Evolutionary conservation across 2,888 invertebrate species (phyloP).

Genomic region (Drosophila lacicola): DNA sequence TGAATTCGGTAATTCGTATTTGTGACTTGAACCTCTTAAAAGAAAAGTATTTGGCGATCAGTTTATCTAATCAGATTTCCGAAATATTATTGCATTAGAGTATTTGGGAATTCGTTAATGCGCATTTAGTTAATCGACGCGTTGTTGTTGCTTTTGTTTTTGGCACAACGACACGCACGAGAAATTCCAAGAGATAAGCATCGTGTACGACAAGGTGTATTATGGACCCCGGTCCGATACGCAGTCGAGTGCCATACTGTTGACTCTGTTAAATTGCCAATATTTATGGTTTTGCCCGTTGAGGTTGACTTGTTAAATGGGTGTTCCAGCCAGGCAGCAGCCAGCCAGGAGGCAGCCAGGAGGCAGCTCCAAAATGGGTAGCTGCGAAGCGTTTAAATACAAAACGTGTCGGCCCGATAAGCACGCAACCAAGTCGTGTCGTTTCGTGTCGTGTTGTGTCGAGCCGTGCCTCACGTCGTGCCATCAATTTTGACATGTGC

Average conservation of each 20-base stretch:
- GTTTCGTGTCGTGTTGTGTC: constrained; percentile 15
- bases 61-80: neutral
- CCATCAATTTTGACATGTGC: constrained; percentile 71
- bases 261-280: constrained; percentile 81
- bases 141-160: constrained; percentile 56
- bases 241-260: constrained; percentile 77
- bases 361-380: constrained; percentile 60
- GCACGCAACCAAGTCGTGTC: constrained; percentile 40
- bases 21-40: neutral
- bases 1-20: neutral
- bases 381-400: constrained; percentile 78
- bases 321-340: constrained; percentile 72
- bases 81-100: neutral
- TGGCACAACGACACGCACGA: constrained; percentile 82
- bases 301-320: constrained; percentile 85
- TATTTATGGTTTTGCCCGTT: constrained; percentile 85
- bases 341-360: constrained; percentile 19
- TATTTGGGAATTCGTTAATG: constrained; percentile 9
- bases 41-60: too few species aligned
- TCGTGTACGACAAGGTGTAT: constrained; percentile 85
- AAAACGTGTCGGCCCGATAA: constrained; percentile 77
- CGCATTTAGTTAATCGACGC: neutral
- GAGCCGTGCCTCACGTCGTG: neutral
- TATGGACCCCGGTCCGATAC: constrained; percentile 76
- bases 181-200: constrained; percentile 84